Conservation (phyloP, 1,140 invertebrate species). For the Drosophila lacteicornis region DNA sequence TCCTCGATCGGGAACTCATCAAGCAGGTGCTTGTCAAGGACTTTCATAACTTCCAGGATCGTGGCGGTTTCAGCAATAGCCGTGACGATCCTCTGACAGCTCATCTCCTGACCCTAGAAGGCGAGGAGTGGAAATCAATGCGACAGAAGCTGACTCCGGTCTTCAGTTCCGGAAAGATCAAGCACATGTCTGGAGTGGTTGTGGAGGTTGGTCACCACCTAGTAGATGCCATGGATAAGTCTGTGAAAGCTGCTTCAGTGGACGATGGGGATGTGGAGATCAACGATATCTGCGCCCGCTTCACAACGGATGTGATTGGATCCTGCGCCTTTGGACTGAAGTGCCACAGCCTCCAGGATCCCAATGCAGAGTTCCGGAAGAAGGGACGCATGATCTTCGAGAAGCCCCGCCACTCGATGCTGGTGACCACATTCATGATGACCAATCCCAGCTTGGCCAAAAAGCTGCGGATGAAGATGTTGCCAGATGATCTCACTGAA, state of each 20-base stretch:
- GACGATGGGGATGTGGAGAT: slow-evolving; percentile 85
- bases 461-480: slow-evolving; percentile 56
- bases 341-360: slow-evolving; percentile 85
- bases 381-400: slow-evolving; percentile 69
- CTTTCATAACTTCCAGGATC: slow-evolving; percentile 74
- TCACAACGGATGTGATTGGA: slow-evolving; percentile 87
- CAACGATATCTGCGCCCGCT: slow-evolving; percentile 87
- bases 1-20: slow-evolving; percentile 71
- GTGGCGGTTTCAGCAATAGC: slow-evolving; percentile 86
- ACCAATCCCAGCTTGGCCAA: slow-evolving; percentile 56
- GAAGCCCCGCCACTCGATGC: slow-evolving; percentile 39
- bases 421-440: slow-evolving; percentile 46
- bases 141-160: slow-evolving; percentile 86
- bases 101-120: slow-evolving; percentile 85
- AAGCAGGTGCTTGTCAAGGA: slow-evolving; percentile 80
- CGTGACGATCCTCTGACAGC: slow-evolving; percentile 86
- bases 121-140: slow-evolving; percentile 86
- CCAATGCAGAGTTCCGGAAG: slow-evolving; percentile 85
- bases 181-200: slow-evolving; percentile 85
- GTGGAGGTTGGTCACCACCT: slow-evolving; percentile 72
- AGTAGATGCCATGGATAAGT: slow-evolving; percentile 33
- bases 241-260: slow-evolving; percentile 26
- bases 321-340: slow-evolving; percentile 86
- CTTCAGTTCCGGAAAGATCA: slow-evolving; percentile 87
- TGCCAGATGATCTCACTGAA: slow-evolving; percentile 68